Conservation (phyloP, 2,888 invertebrate species). For the Polylopha cassiicola region DNA sequence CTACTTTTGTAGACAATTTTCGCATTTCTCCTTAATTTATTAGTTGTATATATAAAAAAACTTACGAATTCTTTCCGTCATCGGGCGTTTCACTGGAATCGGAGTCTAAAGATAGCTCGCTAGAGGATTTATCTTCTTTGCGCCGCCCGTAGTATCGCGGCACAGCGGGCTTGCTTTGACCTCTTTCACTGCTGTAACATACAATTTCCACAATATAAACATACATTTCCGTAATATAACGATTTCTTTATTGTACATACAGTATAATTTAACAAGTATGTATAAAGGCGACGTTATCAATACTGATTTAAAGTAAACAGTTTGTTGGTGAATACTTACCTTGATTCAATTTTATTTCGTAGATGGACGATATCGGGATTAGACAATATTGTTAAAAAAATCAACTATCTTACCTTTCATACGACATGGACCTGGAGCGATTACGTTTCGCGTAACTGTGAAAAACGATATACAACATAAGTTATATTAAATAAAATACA, state of each 20-base stretch:
- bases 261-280: too few species aligned
- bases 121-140: slow-evolving; percentile 65
- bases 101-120: slow-evolving; percentile 64
- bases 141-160: slow-evolving; percentile 70
- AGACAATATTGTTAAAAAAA: slow-evolving; percentile 23
- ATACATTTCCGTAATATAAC: too few species aligned
- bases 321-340: slow-evolving; percentile 21
- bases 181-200: slow-evolving; percentile 29
- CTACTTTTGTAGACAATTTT: too few species aligned
- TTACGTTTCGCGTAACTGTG: slow-evolving; percentile 62
- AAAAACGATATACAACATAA: slow-evolving; percentile 34
- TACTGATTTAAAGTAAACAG: slow-evolving; percentile 2
- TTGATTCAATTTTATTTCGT: slow-evolving; percentile 20
- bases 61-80: slow-evolving; percentile 53
- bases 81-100: slow-evolving; percentile 52
- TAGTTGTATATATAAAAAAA: slow-evolving; percentile 12
- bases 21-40: too few species aligned
- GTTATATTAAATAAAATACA: slow-evolving; percentile 6
- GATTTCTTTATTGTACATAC: too few species aligned
- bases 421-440: slow-evolving; percentile 63
- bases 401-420: slow-evolving; percentile 63
- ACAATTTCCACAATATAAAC: too few species aligned
- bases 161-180: slow-evolving; percentile 35
- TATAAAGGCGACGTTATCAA: too few species aligned
- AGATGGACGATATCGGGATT: slow-evolving; percentile 15